A percentile compares a stretch with the other conserved stretches of the same genome.
Conservation (phyloP, 2,113 vertebrate genomes). For the Trochalopteron elliotii region DNA sequence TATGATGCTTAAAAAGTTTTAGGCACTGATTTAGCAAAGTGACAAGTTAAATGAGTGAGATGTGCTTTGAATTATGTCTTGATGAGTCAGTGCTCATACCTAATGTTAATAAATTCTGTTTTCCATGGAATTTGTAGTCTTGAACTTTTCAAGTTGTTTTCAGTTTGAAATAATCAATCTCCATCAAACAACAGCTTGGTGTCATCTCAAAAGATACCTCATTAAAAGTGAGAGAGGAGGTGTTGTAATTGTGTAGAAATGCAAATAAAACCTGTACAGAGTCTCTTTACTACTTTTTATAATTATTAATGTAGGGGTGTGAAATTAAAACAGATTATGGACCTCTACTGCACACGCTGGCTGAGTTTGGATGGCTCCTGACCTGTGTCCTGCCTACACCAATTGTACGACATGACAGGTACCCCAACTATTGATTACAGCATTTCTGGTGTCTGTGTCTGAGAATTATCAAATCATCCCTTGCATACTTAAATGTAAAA, state of each 20-base stretch:
- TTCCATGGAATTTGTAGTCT: neutral
- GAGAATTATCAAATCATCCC: neutral
- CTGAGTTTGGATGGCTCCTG: slow-evolving; percentile 97
- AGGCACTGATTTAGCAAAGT: neutral
- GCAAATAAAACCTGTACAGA: neutral
- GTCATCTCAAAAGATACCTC: neutral
- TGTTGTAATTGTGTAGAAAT: neutral
- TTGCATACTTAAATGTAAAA: neutral
- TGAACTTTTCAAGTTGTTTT: neutral
- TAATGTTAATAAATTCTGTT: neutral
- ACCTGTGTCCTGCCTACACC: slow-evolving; percentile 94
- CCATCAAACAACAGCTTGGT: neutral
- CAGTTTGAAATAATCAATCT: neutral
- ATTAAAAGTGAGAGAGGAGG: neutral
- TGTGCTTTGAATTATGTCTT: neutral
- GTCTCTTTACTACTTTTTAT: slow-evolving; percentile 44
- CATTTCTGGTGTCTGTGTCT: neutral
- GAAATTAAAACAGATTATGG: slow-evolving; percentile 95
- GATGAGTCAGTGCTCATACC: neutral
- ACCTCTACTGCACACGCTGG: slow-evolving; percentile 92
- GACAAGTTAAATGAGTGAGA: neutral
- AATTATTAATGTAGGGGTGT: slow-evolving; percentile 79
- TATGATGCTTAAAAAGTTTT: neutral
- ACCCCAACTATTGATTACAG: neutral
- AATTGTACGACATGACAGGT: slow-evolving; percentile 93